These are phyloP conservation scores for Panthera tigris DNA, from an alignment of 2,113 vertebrate species.

Conservation along the genomic window DNA sequence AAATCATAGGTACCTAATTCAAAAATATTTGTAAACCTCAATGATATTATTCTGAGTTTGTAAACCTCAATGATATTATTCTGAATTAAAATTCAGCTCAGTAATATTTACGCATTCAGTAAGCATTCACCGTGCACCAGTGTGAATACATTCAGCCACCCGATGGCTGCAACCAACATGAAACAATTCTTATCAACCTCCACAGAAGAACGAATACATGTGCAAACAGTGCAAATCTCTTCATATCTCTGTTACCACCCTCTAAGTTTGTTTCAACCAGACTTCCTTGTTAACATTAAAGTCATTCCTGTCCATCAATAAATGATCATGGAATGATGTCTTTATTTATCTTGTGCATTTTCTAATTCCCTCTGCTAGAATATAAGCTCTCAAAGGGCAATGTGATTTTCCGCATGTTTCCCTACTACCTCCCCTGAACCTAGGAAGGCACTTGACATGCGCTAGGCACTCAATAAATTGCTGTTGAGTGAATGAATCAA, in stretches of 20 bases:
- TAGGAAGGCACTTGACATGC: conserved; percentile 24
- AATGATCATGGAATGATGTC: neutral
- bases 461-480: conserved; percentile 44
- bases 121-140: neutral
- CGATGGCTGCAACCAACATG: neutral
- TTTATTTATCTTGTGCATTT: neutral
- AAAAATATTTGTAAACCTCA: conserved; percentile 19
- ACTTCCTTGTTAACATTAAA: neutral
- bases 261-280: neutral
- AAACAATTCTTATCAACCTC: neutral
- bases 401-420: neutral
- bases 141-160: neutral
- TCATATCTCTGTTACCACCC: neutral
- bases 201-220: neutral
- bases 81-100: conserved; percentile 27
- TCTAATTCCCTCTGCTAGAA: neutral
- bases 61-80: neutral
- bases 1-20: neutral
- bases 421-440: neutral
- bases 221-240: neutral
- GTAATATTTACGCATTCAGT: neutral
- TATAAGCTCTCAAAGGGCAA: conserved; percentile 34
- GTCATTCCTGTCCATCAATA: conserved; percentile 11
- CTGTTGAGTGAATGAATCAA: conserved; percentile 53
- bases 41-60: neutral